Evolutionary conservation across 2,113 vertebrate genomes (phyloP).

Genomic region (Brienomyrus longianalis): DNA sequence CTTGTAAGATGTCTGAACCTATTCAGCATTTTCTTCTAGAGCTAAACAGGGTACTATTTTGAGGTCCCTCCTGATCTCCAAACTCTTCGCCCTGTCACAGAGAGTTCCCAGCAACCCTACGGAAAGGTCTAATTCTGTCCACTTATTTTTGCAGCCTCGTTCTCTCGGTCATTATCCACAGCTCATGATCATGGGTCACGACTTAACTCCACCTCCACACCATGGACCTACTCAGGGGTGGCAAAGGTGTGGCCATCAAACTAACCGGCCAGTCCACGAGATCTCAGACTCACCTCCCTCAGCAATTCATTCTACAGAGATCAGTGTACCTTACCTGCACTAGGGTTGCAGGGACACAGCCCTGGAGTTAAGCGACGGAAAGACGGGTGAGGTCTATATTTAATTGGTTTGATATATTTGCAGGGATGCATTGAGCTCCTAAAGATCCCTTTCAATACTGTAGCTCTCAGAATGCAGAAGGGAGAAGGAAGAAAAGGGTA

Average conservation of each 20-base stretch:
- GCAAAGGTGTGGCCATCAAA: background rate
- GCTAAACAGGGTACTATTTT: background rate
- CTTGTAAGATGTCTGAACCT: background rate
- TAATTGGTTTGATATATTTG: slow-evolving; percentile 31
- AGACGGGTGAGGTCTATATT: slow-evolving; percentile 32
- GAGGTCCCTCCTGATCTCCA: background rate
- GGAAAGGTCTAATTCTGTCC: background rate
- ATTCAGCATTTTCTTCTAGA: background rate
- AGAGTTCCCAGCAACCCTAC: background rate
- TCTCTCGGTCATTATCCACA: background rate
- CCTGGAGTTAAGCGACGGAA: background rate
- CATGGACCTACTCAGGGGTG: background rate
- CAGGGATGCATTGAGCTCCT: slow-evolving; percentile 9
- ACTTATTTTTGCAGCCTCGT: background rate
- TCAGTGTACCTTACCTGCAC: background rate
- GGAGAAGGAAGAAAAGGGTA: background rate
- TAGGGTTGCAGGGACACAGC: background rate
- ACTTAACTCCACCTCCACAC: background rate
- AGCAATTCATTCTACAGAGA: background rate
- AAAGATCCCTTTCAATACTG: background rate
- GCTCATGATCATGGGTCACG: background rate
- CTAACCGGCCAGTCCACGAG: background rate
- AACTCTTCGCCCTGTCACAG: background rate
- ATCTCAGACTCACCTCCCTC: background rate
- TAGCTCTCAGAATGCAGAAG: background rate